These are phyloP conservation scores for Apamea epomidion DNA, from an alignment of 2,888 invertebrate species.

Conservation along the genomic window DNA sequence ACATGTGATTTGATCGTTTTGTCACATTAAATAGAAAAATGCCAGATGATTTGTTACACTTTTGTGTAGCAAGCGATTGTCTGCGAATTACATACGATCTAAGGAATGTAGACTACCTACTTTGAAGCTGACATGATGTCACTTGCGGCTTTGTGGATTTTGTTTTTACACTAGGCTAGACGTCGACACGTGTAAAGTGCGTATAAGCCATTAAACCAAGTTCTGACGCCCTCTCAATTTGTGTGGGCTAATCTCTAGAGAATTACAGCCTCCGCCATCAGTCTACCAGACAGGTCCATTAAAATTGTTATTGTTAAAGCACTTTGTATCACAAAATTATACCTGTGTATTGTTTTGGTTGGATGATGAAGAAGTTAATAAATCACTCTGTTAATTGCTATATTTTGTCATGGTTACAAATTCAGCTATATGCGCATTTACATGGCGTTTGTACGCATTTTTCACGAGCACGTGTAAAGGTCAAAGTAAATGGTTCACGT, in stretches of 20 bases:
- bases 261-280: constrained; percentile 3
- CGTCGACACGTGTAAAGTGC: not conserved
- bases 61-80: not conserved
- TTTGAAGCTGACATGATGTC: not conserved
- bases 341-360: not conserved
- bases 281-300: not conserved
- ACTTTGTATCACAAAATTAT: constrained; percentile 12
- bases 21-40: not conserved
- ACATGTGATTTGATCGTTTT: not conserved
- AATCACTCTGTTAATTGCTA: not conserved
- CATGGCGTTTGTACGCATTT: no score
- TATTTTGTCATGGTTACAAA: not conserved
- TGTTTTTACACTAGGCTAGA: not conserved
- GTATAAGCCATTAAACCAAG: not conserved
- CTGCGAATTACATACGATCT: no score
- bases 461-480: no score
- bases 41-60: not conserved
- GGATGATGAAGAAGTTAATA: not conserved
- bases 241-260: constrained; percentile 18
- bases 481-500: no score
- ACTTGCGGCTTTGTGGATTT: not conserved
- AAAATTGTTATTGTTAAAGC: constrained; percentile 11
- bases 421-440: not conserved
- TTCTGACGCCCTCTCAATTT: constrained; percentile 2
- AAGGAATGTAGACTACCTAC: not conserved